Percentiles rank a stretch among this genome's conserved stretches.
Evolutionary conservation across 2,797 vertebrate species (phyloP).

Genomic region (Propithecus perrieri): DNA sequence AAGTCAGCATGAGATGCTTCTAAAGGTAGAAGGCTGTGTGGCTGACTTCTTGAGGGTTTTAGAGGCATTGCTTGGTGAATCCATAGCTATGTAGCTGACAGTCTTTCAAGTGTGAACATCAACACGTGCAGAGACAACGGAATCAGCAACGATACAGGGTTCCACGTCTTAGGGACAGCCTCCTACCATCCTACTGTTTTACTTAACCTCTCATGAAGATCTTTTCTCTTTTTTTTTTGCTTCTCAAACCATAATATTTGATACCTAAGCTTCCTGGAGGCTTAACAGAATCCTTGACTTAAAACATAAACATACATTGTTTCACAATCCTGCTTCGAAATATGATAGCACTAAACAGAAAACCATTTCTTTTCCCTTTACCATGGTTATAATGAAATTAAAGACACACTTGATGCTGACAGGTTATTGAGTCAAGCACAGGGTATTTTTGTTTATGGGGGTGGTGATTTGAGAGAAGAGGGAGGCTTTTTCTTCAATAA

Average conservation of each 20-base stretch:
- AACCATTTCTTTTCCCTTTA: not conserved
- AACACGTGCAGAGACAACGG: too few relatives aligned
- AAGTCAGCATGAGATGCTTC: not conserved
- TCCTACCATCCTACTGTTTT: not conserved
- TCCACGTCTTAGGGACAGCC: not conserved
- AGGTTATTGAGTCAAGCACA: not conserved
- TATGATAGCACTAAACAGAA: not conserved
- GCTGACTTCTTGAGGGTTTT: not conserved
- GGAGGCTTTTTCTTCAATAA: not conserved
- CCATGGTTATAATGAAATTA: not conserved
- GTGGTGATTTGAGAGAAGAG: not conserved
- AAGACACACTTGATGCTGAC: not conserved
- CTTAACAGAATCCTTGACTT: not conserved
- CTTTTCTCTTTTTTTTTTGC: not conserved
- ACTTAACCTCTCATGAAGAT: not conserved
- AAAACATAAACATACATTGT: not conserved
- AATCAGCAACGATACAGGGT: not conserved
- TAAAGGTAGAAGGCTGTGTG: not conserved
- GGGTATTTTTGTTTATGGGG: not conserved
- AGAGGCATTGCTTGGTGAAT: not conserved
- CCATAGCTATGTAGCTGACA: not conserved
- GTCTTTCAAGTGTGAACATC: not conserved
- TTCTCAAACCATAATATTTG: conserved; percentile 8
- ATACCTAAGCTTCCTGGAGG: not conserved
- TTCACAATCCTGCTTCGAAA: not conserved